Base-by-base conservation (phyloP, 2,888 invertebrate genomes). In the Lasioglossum villosulum region DNA sequence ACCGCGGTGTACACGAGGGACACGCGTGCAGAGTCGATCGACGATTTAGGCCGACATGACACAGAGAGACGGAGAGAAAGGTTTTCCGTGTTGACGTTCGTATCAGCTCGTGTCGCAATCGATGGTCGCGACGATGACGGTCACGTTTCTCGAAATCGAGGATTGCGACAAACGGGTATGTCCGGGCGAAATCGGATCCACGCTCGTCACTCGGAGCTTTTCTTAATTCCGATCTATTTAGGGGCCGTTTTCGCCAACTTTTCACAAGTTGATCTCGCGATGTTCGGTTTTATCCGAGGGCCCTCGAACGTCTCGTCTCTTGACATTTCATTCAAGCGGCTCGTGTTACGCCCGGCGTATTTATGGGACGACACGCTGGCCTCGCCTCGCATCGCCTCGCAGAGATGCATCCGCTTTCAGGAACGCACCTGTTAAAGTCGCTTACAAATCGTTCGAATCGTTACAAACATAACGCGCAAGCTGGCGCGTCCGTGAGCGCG, bases 61-160 rank as follows among this genome's bases (percentile, higher is more conserved):
- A 52, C 52, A 23, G 52, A 52, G 23, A 52, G 23, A 10, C 52
- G 23, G 16, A 78, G 90, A 90, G 90, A 92, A 91, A 92, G 90
- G 90, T 90, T 92, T 93, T 93, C 90, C 93, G 89, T 88, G 89
- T 91, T 91, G 92, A 92, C 89, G 66, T 34, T 34, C 66, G 90
- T 93, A 92, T 91, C 90, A 78, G 81, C 86, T 2, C 70, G 72
- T 92, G 91, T 91, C 79, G 92, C 90, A 92, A 92, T 80, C 63
- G 45, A 39, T 16, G 81, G 66, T 52, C 56, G 19, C 66, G 76
- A 23, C 82, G 75, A 80, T 79, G 82, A 80, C 81, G 80, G 86
- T 91, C 92, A 86, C 87, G 86, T 90, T 86, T 89, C 73, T 81
- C 88, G 87, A 88, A 90, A 90, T 90, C 83, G 83, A 81, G 77